These are phyloP conservation scores for Thunnus albacares DNA, from an alignment of 2,797 vertebrate genomes.

Conservation along the genomic window DNA sequence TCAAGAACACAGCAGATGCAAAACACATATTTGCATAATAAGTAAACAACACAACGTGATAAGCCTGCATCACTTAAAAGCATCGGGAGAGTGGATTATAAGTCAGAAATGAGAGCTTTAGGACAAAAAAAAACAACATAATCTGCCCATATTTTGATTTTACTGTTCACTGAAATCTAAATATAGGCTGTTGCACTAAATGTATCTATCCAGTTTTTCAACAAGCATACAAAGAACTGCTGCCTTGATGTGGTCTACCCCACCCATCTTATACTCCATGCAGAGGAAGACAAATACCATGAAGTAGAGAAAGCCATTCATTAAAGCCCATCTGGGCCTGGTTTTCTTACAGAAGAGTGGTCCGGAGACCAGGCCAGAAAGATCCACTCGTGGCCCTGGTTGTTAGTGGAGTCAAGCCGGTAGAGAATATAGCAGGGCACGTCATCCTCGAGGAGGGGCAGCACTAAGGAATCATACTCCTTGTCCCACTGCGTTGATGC, in stretches of 20 bases:
- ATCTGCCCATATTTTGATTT: slow-evolving; percentile 51
- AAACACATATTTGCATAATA: slow-evolving; percentile 28
- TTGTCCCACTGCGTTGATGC: slow-evolving; percentile 92
- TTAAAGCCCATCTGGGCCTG: slow-evolving; percentile 27
- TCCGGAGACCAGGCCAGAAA: slow-evolving; percentile 98
- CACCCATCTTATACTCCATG: slow-evolving; percentile 57
- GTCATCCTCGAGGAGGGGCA: slow-evolving; percentile 92
- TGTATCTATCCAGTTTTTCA: slow-evolving; percentile 22
- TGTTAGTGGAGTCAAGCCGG: slow-evolving; percentile 96
- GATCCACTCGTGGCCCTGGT: slow-evolving; percentile 97
- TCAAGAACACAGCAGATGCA: neutral
- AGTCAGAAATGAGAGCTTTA: slow-evolving; percentile 17
- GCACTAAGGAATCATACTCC: slow-evolving; percentile 92
- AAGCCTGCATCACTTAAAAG: neutral
- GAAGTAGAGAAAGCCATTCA: slow-evolving; percentile 52
- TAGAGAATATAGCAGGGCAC: slow-evolving; percentile 95
- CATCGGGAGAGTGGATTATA: neutral
- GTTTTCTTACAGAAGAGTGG: slow-evolving; percentile 89
- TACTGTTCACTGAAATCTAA: slow-evolving; percentile 1
- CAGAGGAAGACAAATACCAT: slow-evolving; percentile 46
- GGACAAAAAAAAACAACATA: slow-evolving; percentile 11
- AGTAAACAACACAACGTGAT: slow-evolving; percentile 3
- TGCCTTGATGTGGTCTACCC: slow-evolving; percentile 67
- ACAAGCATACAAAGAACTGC: slow-evolving; percentile 13
- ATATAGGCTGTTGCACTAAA: neutral